Evolutionary conservation across 2,113 vertebrate species (phyloP), one percentile per base, ranked within the genome.

Genomic region (Cervus canadensis): DNA sequence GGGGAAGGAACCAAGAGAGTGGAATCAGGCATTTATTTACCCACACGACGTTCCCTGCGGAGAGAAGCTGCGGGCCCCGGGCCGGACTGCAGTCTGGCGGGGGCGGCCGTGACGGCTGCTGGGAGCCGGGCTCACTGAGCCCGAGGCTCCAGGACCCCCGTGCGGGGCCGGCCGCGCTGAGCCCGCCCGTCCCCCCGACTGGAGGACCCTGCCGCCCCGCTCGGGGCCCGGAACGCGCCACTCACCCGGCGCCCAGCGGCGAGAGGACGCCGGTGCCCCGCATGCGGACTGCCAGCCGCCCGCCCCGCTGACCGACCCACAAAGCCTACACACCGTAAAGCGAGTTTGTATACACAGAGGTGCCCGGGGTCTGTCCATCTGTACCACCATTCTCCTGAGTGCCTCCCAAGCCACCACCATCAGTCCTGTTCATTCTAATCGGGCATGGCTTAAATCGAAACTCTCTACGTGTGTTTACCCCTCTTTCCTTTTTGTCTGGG

Each of bases 211-310:
- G 28, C 59, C 5, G 26, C 16, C 21, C n/a, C 25, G 30, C 50
- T 57, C 64, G 48, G 48, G 28, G 89, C 50, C 57, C 26, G 21
- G 26, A 40, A 8, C n/a, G 40, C 40, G 43, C 95, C 95, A 97
- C 97, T 98, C 97, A 97, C 97, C 97, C 28, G 56, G 89, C 52
- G 78, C 36, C 57, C 48, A 7, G 82, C 40, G 30, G 43, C 50
- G 33, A 83, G 43, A 83, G 33, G 13, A 50, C 88, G 57, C 82
- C 5, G 45, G 17, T 15, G n/a, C 50, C 30, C 6, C 3, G 23
- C 52, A 19, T 0, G 26, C 78, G 11, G 17, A 23, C 40, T 2
- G 3, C 28, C 19, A 1, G 11, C n/a, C n/a, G 26, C 67, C 64
- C 4, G 10, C 19, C 33, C 88, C 23, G 7, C 67, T 64, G 28